Evolutionary conservation across 2,888 invertebrate genomes (phyloP).

Genomic region (Sarcophaga subvicina): DNA sequence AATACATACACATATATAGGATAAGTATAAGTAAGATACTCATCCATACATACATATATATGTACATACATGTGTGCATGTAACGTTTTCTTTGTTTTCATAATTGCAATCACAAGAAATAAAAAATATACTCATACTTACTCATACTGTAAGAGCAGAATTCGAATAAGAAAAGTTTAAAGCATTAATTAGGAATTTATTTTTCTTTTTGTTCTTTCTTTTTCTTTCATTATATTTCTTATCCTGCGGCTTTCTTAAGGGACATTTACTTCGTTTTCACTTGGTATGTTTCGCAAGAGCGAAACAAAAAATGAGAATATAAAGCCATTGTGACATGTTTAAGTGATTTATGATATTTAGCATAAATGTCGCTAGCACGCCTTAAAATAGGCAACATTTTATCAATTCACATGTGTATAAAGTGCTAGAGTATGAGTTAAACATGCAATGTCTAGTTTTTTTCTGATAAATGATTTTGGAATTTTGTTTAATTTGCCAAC

Average conservation of each 20-base stretch:
- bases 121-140: conserved; percentile 3
- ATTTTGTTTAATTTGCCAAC: conserved; percentile 2
- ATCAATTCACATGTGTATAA: conserved; percentile 30
- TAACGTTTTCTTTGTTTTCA: conserved; percentile 8
- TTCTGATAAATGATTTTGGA: neutral
- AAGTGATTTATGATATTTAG: conserved; percentile 66
- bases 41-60: neutral
- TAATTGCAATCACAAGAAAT: neutral
- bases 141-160: neutral
- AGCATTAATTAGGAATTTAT: conserved; percentile 33
- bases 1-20: neutral
- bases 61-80: neutral
- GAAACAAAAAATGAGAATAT: conserved; percentile 20
- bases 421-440: neutral
- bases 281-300: neutral
- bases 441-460: conserved; percentile 37
- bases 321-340: conserved; percentile 59
- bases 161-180: conserved; percentile 7
- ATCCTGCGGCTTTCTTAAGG: neutral
- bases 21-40: neutral
- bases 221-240: neutral
- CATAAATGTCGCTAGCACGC: conserved; percentile 60
- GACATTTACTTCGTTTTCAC: neutral
- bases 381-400: conserved; percentile 58
- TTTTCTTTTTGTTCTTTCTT: neutral